Evolutionary conservation across 1,140 invertebrate genomes (phyloP).

Genomic region (Caenorhabditis inopinata): DNA sequence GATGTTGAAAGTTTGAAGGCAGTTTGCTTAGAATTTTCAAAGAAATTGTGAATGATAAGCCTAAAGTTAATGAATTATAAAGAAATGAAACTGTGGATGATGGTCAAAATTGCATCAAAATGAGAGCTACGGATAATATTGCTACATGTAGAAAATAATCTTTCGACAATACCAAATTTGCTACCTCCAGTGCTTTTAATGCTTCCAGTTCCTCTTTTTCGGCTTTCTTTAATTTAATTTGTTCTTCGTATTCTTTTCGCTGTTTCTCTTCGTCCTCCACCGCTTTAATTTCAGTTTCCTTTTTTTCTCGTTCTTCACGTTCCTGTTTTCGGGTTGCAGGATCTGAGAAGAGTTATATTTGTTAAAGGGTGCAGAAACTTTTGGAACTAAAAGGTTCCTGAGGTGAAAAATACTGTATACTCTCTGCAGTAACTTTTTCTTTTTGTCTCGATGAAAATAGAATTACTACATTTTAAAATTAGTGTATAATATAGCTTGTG

Average conservation of each 20-base stretch:
- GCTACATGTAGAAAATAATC: background rate
- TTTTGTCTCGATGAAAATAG: too few relatives aligned
- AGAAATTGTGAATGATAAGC: background rate
- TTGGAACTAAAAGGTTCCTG: too few relatives aligned
- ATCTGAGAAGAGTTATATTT: background rate
- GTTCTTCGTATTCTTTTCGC: conserved; percentile 1
- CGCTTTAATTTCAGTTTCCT: conserved; percentile 11
- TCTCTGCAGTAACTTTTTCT: too few relatives aligned
- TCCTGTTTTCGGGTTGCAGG: conserved; percentile 23
- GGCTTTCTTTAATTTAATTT: background rate
- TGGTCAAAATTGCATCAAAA: too few relatives aligned
- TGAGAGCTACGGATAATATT: too few relatives aligned
- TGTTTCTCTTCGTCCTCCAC: conserved; percentile 9
- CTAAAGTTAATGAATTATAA: too few relatives aligned
- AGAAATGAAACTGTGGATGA: too few relatives aligned
- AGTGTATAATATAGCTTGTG: too few relatives aligned
- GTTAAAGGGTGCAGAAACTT: too few relatives aligned
- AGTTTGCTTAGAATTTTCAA: background rate
- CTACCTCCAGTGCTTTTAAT: background rate
- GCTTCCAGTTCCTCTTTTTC: background rate
- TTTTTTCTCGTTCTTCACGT: conserved; percentile 34
- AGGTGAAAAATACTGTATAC: too few relatives aligned
- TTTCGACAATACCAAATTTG: background rate
- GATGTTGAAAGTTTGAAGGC: background rate
- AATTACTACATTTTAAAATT: too few relatives aligned